Evolutionary conservation across 1,140 invertebrate species (phyloP), one percentile per base, ranked within the genome.

Genomic region (Musca domestica): DNA sequence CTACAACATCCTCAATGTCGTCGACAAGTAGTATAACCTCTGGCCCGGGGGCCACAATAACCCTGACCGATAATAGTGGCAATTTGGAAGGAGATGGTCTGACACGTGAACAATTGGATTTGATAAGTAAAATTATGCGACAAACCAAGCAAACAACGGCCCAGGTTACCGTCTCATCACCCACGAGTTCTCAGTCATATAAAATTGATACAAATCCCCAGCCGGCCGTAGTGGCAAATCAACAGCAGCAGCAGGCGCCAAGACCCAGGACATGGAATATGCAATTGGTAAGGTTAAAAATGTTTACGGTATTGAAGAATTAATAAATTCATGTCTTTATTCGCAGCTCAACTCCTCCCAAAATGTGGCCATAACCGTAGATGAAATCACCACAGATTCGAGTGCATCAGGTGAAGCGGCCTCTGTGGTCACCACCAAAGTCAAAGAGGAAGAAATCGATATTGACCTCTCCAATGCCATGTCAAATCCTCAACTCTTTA

Each of bases 41-140:
- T 17, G 77, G 82, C 4, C 77, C 78, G 9, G 77, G 82, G 2
- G 76, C 78, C 14, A 74, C 73, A 46, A 77, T 80, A 19, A 75
- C 74, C 56, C 76, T 83, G 20, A 83, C 81, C 69, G 85, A 83
- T 69, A 85, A 83, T 69, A 88, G 88, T 76, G 73, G 66, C 12
- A 72, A 77, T 9, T 88, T 89, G 74, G 54, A 54, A 4, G 74
- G 76, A 12, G 89, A 90, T 74, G 88, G 88, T 30, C 80, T 90
- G 56, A 89, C 89, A 12, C 88, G 89, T 72, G 89, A 91, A 74
- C 90, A 89, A 80, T 84, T 90, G 73, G 91, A 91, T 82, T 85
- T 89, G 72, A 91, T 91, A 72, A 89, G 91, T 78, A 89, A 91
- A 79, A 91, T 91, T 70, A 91, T 91, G 88, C 89, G 89, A 73